A percentile compares a stretch with the other conserved stretches of the same genome.
These are phyloP conservation scores for Calcarius lapponicus DNA, from an alignment of 2,797 vertebrate genomes.

Conservation along the genomic window DNA sequence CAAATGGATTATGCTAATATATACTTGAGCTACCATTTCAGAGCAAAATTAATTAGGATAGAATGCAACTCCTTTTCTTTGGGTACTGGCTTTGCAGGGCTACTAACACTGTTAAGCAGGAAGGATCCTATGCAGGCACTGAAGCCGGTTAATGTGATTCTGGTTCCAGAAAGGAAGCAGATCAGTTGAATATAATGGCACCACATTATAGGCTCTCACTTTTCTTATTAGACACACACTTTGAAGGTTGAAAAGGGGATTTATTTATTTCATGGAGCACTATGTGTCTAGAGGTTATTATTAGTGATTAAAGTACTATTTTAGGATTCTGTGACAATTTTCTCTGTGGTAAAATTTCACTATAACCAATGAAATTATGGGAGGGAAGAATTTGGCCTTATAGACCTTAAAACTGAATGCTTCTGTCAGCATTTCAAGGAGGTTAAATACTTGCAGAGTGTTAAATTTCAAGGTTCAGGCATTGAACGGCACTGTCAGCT, in stretches of 20 bases:
- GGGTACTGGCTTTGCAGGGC: background rate
- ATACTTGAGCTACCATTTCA: background rate
- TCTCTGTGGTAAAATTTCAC: background rate
- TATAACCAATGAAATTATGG: background rate
- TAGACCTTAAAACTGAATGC: conserved; percentile 7
- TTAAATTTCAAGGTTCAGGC: conserved; percentile 20
- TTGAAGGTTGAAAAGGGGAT: background rate
- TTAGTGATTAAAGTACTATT: conserved; percentile 26
- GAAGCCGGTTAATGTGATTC: background rate
- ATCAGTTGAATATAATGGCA: background rate
- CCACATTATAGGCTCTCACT: background rate
- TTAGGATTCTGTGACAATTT: background rate
- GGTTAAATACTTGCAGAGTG: conserved; percentile 1
- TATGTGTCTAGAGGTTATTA: background rate
- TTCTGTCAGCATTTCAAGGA: conserved; percentile 25
- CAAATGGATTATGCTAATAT: background rate
- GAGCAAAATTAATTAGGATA: background rate
- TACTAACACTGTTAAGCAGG: background rate
- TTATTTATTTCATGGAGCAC: conserved; percentile 28
- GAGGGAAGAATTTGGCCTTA: conserved; percentile 8
- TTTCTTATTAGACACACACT: conserved; percentile 10
- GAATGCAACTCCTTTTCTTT: background rate
- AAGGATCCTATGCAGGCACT: background rate
- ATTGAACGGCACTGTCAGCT: background rate
- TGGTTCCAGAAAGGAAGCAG: background rate